phyloP scores from a whole-genome alignment of 2,113 vertebrate species.

The Ranitomeya variabilis region DNA sequence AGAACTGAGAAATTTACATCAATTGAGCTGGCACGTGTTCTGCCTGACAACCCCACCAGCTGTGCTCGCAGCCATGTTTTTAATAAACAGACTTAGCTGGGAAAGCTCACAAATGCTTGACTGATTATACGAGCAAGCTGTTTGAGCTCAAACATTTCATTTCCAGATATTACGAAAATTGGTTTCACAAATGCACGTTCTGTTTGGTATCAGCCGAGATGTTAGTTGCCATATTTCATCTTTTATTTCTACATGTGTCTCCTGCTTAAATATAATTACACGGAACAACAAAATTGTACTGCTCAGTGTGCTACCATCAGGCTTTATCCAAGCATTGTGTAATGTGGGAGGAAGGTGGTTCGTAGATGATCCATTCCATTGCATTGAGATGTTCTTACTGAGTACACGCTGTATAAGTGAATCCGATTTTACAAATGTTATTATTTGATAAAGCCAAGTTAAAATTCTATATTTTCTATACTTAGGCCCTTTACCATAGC shows the following conservation, averaged over 20 bases:
- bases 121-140: conserved; percentile 53
- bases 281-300: not conserved
- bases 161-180: conserved; percentile 38
- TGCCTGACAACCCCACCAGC: conserved; percentile 53
- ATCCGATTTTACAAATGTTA: too few relatives aligned
- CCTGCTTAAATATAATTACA: not conserved
- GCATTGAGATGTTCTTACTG: not conserved
- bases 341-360: not conserved
- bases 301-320: not conserved
- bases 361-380: not conserved
- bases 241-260: not conserved
- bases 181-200: conserved; percentile 24
- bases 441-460: too few relatives aligned
- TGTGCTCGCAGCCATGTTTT: conserved; percentile 51
- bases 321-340: not conserved
- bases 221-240: not conserved
- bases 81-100: conserved; percentile 57
- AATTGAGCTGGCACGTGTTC: conserved; percentile 47
- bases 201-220: conserved; percentile 9
- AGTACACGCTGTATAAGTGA: too few relatives aligned
- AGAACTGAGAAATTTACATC: conserved; percentile 45
- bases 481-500: too few relatives aligned
- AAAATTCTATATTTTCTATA: too few relatives aligned
- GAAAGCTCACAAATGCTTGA: conserved; percentile 50
- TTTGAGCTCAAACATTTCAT: conserved; percentile 48